phyloP scores from a whole-genome alignment of 2,113 vertebrate genomes.

The Meleagris gallopavo region DNA sequence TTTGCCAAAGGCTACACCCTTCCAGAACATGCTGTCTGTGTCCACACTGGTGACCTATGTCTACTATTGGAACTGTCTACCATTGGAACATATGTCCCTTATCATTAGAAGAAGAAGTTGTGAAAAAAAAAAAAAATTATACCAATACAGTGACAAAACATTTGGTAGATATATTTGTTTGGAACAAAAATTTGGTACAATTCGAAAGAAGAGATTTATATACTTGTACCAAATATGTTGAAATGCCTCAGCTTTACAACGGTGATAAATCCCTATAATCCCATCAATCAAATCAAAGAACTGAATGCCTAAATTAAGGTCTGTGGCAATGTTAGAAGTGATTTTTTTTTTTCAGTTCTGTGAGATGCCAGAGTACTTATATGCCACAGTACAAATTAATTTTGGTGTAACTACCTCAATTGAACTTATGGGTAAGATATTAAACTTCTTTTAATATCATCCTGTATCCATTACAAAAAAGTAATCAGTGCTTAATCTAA shows the following conservation, averaged over 20 bases:
- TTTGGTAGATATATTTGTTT: background rate
- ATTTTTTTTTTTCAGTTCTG: background rate
- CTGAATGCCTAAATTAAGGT: background rate
- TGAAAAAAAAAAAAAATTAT: background rate
- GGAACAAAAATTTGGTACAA: background rate
- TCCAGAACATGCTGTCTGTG: fast-evolving
- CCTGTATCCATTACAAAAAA: background rate
- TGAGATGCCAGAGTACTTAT: fast-evolving
- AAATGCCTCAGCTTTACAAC: background rate
- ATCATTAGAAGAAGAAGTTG: background rate
- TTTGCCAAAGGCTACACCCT: background rate
- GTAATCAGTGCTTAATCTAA: background rate
- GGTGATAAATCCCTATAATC: background rate
- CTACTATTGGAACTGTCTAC: background rate
- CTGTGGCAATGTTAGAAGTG: background rate
- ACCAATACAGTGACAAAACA: background rate
- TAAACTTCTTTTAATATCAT: background rate
- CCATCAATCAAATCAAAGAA: background rate
- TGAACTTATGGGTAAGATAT: background rate
- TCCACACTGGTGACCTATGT: background rate
- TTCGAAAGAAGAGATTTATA: background rate
- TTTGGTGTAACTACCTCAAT: background rate
- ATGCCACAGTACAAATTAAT: background rate
- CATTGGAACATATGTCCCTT: background rate
- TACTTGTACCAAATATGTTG: background rate